Evolutionary conservation across 2,113 vertebrate species (phyloP).

Genomic region (Mionectes macconnelli): DNA sequence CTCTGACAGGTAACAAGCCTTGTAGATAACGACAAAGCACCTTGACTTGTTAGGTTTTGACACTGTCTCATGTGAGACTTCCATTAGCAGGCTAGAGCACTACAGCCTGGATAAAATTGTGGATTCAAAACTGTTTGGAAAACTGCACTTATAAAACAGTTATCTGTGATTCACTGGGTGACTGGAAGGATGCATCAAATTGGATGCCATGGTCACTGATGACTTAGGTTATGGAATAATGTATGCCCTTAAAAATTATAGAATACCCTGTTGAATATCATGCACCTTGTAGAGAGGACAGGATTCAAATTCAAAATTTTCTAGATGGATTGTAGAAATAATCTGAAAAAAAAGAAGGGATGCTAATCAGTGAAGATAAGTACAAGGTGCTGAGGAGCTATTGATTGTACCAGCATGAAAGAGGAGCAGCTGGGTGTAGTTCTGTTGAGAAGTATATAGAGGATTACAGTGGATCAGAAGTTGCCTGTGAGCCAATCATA

Average conservation of each 20-base stretch:
- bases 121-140: slow-evolving; percentile 31
- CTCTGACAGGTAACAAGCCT: slow-evolving; percentile 61
- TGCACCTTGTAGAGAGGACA: background rate
- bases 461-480: background rate
- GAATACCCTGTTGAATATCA: background rate
- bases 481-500: background rate
- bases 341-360: background rate
- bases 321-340: background rate
- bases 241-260: background rate
- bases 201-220: background rate
- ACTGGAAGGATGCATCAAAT: background rate
- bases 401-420: background rate
- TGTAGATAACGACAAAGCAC: slow-evolving; percentile 54
- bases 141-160: background rate
- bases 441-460: background rate
- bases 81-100: slow-evolving; percentile 31
- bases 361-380: background rate
- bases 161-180: background rate
- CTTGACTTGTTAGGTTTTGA: slow-evolving; percentile 63
- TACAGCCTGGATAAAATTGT: slow-evolving; percentile 22
- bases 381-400: background rate
- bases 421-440: background rate
- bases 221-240: background rate
- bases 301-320: background rate
- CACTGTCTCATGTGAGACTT: slow-evolving; percentile 30